Evolutionary conservation across 2,113 vertebrate species (phyloP).

Genomic region (Pao palembangensis): DNA sequence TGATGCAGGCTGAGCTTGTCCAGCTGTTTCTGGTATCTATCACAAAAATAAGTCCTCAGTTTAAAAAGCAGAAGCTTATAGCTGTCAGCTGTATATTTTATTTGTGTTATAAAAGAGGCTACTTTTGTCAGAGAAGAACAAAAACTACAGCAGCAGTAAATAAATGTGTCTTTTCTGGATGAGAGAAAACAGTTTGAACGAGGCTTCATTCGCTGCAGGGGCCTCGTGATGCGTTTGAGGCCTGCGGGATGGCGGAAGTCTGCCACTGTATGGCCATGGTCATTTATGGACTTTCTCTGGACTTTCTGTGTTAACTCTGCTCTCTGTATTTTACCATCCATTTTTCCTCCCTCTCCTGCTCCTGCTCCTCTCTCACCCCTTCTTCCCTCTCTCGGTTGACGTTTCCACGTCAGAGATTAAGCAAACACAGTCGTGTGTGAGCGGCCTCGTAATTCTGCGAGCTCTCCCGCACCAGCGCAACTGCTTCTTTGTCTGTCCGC

Average conservation of each 20-base stretch:
- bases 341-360: neutral
- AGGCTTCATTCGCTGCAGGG: neutral
- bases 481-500: slow-evolving; percentile 63
- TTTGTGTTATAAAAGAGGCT: too few species aligned
- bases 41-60: slow-evolving; percentile 4
- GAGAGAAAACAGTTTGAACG: too few species aligned
- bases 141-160: too few species aligned
- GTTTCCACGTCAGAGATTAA: slow-evolving; percentile 74
- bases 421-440: slow-evolving; percentile 71
- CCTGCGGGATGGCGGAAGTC: slow-evolving; percentile 6
- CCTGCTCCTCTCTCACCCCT: neutral
- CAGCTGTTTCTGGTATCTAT: slow-evolving; percentile 56
- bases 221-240: slow-evolving; percentile 4
- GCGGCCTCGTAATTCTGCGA: slow-evolving; percentile 53
- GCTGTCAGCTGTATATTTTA: too few species aligned
- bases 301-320: slow-evolving; percentile 13
- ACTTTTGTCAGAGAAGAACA: too few species aligned
- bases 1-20: slow-evolving; percentile 49
- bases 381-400: slow-evolving; percentile 43
- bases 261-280: slow-evolving; percentile 3
- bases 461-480: slow-evolving; percentile 50
- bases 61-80: too few species aligned
- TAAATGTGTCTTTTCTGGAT: too few species aligned
- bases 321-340: slow-evolving; percentile 19
- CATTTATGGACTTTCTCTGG: too few species aligned